Percentiles rank a stretch among this genome's conserved stretches.
Conservation (phyloP, 1,140 invertebrate genomes). For the Drosophila neocordata region DNA sequence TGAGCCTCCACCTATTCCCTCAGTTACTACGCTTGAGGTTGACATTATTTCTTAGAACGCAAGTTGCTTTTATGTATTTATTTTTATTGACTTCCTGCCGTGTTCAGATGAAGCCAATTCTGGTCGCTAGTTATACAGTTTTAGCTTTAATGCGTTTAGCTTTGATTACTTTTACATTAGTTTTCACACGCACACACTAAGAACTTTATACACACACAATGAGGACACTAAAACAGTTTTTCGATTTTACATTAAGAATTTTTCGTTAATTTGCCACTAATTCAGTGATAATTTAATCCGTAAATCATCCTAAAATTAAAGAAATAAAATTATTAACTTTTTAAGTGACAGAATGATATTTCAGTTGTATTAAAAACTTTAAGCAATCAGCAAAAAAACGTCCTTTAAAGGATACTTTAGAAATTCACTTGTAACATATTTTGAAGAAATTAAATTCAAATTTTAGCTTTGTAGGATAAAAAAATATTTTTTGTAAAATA, state of each 20-base stretch:
- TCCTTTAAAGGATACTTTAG: too few species aligned
- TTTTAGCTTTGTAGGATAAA: too few species aligned
- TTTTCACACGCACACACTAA: constrained; percentile 37
- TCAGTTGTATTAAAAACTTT: too few species aligned
- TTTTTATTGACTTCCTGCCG: constrained; percentile 78
- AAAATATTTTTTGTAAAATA: too few species aligned
- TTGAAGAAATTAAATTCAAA: too few species aligned
- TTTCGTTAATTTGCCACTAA: too few species aligned
- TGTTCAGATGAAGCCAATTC: constrained; percentile 20
- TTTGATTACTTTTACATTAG: constrained; percentile 73
- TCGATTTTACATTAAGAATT: constrained; percentile 57
- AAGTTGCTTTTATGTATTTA: constrained; percentile 75
- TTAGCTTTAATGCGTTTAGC: constrained; percentile 51
- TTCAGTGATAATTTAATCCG: too few species aligned
- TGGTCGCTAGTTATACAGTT: constrained; percentile 19
- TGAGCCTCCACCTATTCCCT: constrained; percentile 4
- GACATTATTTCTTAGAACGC: constrained; percentile 68
- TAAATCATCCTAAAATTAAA: too few species aligned
- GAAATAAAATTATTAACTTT: too few species aligned
- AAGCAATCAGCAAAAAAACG: too few species aligned
- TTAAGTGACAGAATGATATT: too few species aligned
- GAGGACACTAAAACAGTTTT: constrained; percentile 19
- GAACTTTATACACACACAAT: constrained; percentile 1
- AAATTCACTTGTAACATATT: too few species aligned
- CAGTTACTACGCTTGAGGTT: constrained; percentile 23